Percentiles rank a stretch among this genome's conserved stretches.
Conservation (phyloP, 2,888 invertebrate genomes). For the Xanthostigma xanthostigma region DNA sequence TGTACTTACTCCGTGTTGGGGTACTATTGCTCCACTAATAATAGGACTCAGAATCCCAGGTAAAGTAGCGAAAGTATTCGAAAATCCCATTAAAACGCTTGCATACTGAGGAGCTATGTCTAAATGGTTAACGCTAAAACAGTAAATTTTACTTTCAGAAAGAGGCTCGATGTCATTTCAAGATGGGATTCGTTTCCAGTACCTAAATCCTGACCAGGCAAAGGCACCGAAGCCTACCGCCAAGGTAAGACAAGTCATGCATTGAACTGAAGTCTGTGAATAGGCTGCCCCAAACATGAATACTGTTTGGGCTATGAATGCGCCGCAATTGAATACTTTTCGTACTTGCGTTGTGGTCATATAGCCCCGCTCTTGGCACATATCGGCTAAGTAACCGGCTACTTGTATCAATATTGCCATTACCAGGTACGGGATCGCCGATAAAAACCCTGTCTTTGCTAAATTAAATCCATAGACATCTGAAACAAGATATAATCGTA, state of each 20-base stretch:
- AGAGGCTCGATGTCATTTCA: background rate
- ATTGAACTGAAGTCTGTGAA: slow-evolving; percentile 46
- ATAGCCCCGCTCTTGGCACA: slow-evolving; percentile 44
- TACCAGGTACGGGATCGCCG: slow-evolving; percentile 76
- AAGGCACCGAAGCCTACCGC: slow-evolving; percentile 86
- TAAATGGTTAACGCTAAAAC: slow-evolving; percentile 60
- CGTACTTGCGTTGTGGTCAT: slow-evolving; percentile 60
- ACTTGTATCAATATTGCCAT: slow-evolving; percentile 71
- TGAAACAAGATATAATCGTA: slow-evolving; percentile 24
- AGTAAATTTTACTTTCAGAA: background rate
- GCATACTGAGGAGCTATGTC: slow-evolving; percentile 88
- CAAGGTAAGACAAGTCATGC: slow-evolving; percentile 69
- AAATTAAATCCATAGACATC: slow-evolving; percentile 59
- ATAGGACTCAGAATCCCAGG: slow-evolving; percentile 86
- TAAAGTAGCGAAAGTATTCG: slow-evolving; percentile 80
- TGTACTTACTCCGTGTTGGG: background rate
- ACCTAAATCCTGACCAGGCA: slow-evolving; percentile 87
- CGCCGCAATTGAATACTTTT: slow-evolving; percentile 52
- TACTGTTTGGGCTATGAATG: slow-evolving; percentile 62
- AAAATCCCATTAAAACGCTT: slow-evolving; percentile 80
- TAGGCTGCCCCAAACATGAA: slow-evolving; percentile 78
- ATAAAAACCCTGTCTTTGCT: slow-evolving; percentile 65
- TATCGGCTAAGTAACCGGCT: slow-evolving; percentile 74
- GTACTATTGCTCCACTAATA: slow-evolving; percentile 52
- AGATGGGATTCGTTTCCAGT: slow-evolving; percentile 14